Percentiles rank a stretch among this genome's conserved stretches.
Conservation (phyloP, 2,888 invertebrate genomes). For the Acanthosepion lycidas region DNA sequence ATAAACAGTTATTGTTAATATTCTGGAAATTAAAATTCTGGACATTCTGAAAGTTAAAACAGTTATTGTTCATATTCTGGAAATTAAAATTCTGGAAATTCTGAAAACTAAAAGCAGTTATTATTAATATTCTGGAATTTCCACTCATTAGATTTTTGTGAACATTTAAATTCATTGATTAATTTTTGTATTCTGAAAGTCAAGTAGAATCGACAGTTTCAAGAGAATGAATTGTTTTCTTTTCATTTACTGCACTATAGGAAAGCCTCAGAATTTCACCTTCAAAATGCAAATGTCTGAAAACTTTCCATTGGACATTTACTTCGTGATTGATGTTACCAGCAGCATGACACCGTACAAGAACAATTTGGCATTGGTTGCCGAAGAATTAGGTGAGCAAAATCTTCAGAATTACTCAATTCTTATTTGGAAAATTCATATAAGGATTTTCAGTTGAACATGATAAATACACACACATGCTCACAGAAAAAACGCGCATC, state of each 20-base stretch:
- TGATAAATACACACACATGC: too few relatives aligned
- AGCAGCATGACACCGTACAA: background rate
- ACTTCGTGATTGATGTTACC: constrained; percentile 36
- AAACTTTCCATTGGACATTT: constrained; percentile 41
- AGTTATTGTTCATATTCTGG: too few relatives aligned
- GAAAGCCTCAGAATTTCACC: background rate
- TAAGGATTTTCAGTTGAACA: background rate
- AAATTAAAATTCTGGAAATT: too few relatives aligned
- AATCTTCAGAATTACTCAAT: background rate
- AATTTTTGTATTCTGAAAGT: background rate
- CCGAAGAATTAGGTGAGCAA: constrained; percentile 1
- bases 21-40: too few relatives aligned
- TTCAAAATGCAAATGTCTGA: constrained; percentile 1
- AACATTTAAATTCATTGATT: background rate
- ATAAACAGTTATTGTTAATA: too few relatives aligned
- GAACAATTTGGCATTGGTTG: background rate
- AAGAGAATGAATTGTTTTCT: background rate
- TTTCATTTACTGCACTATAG: background rate
- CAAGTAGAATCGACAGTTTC: too few relatives aligned
- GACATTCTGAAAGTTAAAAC: too few relatives aligned
- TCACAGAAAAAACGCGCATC: too few relatives aligned
- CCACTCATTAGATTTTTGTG: background rate
- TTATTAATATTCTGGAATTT: too few relatives aligned
- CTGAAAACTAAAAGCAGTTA: too few relatives aligned
- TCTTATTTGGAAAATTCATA: background rate